These are phyloP conservation scores for Osmerus mordax DNA, from an alignment of 2,113 vertebrate genomes.

Conservation along the genomic window DNA sequence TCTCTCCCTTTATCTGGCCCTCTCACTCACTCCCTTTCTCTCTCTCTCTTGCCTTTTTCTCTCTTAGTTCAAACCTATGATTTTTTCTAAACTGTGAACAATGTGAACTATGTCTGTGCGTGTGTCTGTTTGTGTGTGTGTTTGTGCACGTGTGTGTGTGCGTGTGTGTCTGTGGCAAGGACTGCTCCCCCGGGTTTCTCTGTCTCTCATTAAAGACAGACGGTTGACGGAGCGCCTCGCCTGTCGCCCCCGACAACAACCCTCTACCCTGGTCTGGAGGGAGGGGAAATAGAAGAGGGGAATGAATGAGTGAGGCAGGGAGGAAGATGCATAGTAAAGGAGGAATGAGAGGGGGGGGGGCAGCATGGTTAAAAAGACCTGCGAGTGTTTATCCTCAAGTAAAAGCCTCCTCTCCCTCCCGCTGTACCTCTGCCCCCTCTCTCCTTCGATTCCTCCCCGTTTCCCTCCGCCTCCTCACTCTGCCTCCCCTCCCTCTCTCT, in stretches of 20 bases:
- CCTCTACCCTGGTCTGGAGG: slow-evolving; percentile 64
- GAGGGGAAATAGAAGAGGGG: slow-evolving; percentile 16
- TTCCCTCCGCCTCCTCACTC: neutral
- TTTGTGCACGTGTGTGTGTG: slow-evolving; percentile 42
- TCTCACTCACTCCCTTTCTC: slow-evolving; percentile 71
- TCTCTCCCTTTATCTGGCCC: slow-evolving; percentile 53
- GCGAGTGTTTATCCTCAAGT: no score
- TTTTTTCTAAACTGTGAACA: neutral
- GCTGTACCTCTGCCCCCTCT: neutral
- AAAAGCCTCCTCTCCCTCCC: no score
- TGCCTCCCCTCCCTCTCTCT: neutral
- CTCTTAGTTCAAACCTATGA: neutral
- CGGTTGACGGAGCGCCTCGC: slow-evolving; percentile 74
- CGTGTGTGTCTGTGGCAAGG: slow-evolving; percentile 52
- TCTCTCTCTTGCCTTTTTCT: neutral
- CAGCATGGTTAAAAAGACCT: slow-evolving; percentile 65
- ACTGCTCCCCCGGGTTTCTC: slow-evolving; percentile 63
- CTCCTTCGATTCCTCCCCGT: neutral
- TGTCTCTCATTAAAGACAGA: slow-evolving; percentile 77
- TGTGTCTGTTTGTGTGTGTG: slow-evolving; percentile 30
- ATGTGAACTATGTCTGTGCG: slow-evolving; percentile 21
- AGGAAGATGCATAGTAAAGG: slow-evolving; percentile 14
- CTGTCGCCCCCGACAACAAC: slow-evolving; percentile 74
- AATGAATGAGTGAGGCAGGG: slow-evolving; percentile 36
- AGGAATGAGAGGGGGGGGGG: slow-evolving; percentile 27